A percentile compares a stretch with the other conserved stretches of the same genome.
Conservation (phyloP, 1,140 invertebrate species). For the Lepidurus couesii region DNA sequence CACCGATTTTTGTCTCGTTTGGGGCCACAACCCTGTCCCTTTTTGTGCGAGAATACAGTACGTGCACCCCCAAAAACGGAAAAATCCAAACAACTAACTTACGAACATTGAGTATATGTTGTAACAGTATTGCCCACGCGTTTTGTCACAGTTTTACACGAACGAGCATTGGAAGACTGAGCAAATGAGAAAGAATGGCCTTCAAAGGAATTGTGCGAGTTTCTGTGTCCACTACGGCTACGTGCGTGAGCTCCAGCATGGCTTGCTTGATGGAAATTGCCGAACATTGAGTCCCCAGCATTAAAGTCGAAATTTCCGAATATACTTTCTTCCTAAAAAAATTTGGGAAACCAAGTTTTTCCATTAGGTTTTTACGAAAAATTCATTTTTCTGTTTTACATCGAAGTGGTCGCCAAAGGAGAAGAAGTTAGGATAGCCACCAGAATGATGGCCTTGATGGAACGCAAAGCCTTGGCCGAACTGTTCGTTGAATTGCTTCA, state of each 20-base stretch:
- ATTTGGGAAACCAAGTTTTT: not conserved
- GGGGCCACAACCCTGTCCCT: not conserved
- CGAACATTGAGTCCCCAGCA: conserved; percentile 29
- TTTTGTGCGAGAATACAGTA: not conserved
- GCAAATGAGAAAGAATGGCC: not conserved
- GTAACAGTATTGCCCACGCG: conserved; percentile 40
- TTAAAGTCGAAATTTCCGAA: conserved; percentile 26
- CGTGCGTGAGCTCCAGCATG: not conserved
- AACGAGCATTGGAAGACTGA: not conserved
- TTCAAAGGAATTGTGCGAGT: not conserved
- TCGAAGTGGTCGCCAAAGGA: conserved; percentile 27
- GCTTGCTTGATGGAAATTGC: not conserved
- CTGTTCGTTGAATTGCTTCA: conserved; percentile 39
- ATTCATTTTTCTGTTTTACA: not conserved
- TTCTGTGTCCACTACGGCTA: not conserved
- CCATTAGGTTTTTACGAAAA: not conserved
- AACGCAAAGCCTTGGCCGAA: conserved; percentile 24
- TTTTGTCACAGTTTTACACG: conserved; percentile 42
- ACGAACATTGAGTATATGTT: conserved; percentile 42
- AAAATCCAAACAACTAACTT: not conserved
- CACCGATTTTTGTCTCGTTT: not conserved
- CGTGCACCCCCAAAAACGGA: not conserved
- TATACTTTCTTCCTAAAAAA: conserved; percentile 33
- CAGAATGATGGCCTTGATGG: conserved; percentile 19
- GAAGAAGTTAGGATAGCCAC: not conserved